These are phyloP conservation scores for Cyclophora albipunctata DNA, from an alignment of 2,888 invertebrate species.

Conservation along the genomic window DNA sequence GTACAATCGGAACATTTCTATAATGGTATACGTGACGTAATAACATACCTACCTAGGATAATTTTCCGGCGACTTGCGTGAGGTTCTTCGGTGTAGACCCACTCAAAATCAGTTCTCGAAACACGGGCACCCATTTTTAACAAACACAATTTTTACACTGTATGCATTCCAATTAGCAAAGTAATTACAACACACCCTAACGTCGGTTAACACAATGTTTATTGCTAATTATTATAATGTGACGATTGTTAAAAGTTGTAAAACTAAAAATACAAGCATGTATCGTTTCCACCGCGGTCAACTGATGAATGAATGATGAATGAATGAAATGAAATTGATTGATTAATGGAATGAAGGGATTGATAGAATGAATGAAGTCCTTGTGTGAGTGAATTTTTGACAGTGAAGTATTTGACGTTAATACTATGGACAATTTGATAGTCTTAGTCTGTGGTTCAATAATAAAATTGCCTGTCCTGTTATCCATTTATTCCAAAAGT, in stretches of 20 bases:
- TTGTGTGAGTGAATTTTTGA: neutral
- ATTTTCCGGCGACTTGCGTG: slow-evolving; percentile 95
- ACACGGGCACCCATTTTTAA: slow-evolving; percentile 92
- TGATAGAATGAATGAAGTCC: neutral
- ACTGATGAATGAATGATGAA: neutral
- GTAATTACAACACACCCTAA: too few species aligned
- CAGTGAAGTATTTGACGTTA: too few species aligned
- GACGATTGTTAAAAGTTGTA: too few species aligned
- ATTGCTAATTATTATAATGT: too few species aligned
- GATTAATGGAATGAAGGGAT: neutral
- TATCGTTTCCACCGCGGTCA: neutral
- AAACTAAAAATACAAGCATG: neutral
- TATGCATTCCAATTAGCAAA: too few species aligned
- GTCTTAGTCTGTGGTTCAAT: too few species aligned
- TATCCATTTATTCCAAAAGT: too few species aligned
- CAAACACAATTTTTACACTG: slow-evolving; percentile 9
- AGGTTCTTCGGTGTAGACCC: slow-evolving; percentile 98
- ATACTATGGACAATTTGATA: too few species aligned
- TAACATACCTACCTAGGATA: slow-evolving; percentile 90
- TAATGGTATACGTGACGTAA: slow-evolving; percentile 37
- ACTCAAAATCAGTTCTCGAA: slow-evolving; percentile 96
- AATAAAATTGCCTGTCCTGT: too few species aligned
- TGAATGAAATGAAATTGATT: too few species aligned
- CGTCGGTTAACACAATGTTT: too few species aligned
- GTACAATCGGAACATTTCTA: too few species aligned